Conservation (phyloP, 1,140 invertebrate species). For the Drosophila orena region DNA sequence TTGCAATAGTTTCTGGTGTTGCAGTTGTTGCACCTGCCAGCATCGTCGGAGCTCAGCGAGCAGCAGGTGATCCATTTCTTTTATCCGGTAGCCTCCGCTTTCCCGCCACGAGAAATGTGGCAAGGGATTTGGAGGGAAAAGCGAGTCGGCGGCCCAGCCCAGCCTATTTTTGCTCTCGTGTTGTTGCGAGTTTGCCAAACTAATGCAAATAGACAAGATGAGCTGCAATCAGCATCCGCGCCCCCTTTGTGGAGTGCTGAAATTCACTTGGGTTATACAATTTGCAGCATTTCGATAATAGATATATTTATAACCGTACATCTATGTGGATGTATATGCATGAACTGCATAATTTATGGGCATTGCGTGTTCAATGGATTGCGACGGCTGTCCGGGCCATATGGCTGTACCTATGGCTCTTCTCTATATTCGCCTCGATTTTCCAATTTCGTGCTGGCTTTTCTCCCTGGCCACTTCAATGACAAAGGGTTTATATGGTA, state of each 20-base stretch:
- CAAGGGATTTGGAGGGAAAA: conserved; percentile 37
- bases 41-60: conserved; percentile 54
- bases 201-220: conserved; percentile 79
- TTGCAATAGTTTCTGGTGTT: conserved; percentile 16
- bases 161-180: conserved; percentile 63
- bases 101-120: conserved; percentile 28
- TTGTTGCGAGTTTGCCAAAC: conserved; percentile 62
- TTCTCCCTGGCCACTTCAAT: conserved; percentile 3
- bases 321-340: conserved; percentile 59
- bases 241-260: conserved; percentile 30
- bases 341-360: conserved; percentile 80
- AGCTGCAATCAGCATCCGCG: conserved; percentile 37
- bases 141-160: conserved; percentile 9
- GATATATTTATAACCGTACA: conserved; percentile 56
- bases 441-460: conserved; percentile 21
- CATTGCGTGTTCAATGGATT: conserved; percentile 81
- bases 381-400: conserved; percentile 67
- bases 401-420: conserved; percentile 54
- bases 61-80: conserved; percentile 83
- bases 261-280: conserved; percentile 60
- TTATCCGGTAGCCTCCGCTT: conserved; percentile 71
- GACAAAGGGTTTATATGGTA: conserved; percentile 1
- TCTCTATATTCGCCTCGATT: conserved; percentile 2
- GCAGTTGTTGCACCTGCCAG: conserved; percentile 74
- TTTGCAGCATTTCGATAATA: conserved; percentile 78